Conservation (phyloP, 2,113 vertebrate species). For the Eptesicus fuscus region DNA sequence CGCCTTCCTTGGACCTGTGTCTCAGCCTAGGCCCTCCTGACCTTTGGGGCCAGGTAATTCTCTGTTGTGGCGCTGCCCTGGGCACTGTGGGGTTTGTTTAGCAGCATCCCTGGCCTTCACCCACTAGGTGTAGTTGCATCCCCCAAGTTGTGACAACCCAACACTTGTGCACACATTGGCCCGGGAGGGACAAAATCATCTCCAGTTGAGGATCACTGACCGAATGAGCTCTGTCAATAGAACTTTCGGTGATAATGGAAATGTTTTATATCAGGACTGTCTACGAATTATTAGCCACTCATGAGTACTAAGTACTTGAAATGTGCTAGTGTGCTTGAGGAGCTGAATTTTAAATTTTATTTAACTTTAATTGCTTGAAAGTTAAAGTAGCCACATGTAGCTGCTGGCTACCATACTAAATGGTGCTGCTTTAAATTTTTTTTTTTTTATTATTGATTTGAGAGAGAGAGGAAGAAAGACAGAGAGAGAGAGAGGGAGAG, state of each 20-base stretch:
- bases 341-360: neutral
- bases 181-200: neutral
- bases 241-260: neutral
- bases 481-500: neutral
- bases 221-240: neutral
- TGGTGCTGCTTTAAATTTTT: neutral
- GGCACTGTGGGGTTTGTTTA: rapidly evolving
- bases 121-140: neutral
- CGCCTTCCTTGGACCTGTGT: neutral
- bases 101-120: neutral
- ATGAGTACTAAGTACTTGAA: neutral
- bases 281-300: too few relatives aligned
- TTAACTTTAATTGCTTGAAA: neutral
- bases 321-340: neutral
- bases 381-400: neutral
- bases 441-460: too few relatives aligned
- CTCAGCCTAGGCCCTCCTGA: rapidly evolving
- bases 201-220: neutral
- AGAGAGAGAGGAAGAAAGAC: neutral
- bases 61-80: neutral
- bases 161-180: neutral
- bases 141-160: neutral
- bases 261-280: rapidly evolving
- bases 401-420: neutral
- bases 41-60: neutral